Evolutionary conservation across 92 coral and sea anemone genomes (phyloP), one percentile per base, ranked within the genome.

Genomic region (Pocillopora meandrina): DNA sequence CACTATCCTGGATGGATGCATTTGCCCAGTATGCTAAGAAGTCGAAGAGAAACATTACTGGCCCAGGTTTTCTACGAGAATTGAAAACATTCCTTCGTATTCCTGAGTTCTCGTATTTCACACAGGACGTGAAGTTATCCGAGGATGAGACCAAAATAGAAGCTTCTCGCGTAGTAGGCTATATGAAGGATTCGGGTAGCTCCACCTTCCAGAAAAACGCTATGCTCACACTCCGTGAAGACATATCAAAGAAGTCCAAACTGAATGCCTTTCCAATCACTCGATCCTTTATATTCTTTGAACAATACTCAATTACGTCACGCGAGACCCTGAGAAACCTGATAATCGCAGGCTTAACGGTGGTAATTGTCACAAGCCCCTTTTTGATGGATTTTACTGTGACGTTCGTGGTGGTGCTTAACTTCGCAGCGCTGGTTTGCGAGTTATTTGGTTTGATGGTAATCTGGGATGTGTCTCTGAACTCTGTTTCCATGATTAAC

Each of bases 401-500:
- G 49, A 42, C 49, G 49, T 42, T 42, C 49, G 49, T 42, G 49
- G 49, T 42, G 49, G 7, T 42, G 7, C 49, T 42, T 42, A 42
- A 42, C 49, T 42, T 42, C 49, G 49, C 49, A 42, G 49, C 49
- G 49, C 49, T 42, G 49, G 49, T 95, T 9, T 89, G 94, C 74
- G 98, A 95, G 71, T 80, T 95, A 31, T 92, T 95, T 80, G 98
- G 97, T 19, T 65, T 93, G 76, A 95, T 93, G 98, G 82, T 82
- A 64, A 65, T 93, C 36, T 95, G 98, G 98, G 91, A 85, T 33
- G 97, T 95, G 12, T 91, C 98, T 0, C 84, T 95, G 10, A 91
- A 95, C 63, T 87, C 93, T 47, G 90, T 95, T 33, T 93, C 98
- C 13, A 95, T 95, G 98, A 93, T 95, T 52, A 95, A 93, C 65